A percentile compares a stretch with the other conserved stretches of the same genome.
These are phyloP conservation scores for Diacarnus erythraeanus DNA, from an alignment of 37 sponge, comb jelly and placozoan species.

Conservation along the genomic window DNA sequence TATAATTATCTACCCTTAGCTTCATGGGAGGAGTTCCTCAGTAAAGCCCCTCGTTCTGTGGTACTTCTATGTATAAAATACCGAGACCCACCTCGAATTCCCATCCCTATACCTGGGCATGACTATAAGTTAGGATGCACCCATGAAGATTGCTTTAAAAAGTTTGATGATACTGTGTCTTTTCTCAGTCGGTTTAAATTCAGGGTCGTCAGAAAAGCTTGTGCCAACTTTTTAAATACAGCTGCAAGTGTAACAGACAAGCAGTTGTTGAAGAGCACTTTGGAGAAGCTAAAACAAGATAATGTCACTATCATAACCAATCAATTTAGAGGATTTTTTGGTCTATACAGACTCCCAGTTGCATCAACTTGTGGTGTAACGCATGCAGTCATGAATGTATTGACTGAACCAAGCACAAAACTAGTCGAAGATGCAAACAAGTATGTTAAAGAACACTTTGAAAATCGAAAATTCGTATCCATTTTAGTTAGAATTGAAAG, in stretches of 20 bases:
- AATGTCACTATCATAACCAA: conserved; percentile 35
- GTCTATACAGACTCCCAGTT: conserved; percentile 29
- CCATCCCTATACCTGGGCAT: conserved; percentile 14
- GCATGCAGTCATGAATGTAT: background rate
- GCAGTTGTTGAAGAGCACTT: conserved; percentile 11
- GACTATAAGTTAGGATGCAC: conserved; percentile 7
- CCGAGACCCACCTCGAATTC: conserved; percentile 30
- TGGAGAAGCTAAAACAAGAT: conserved; percentile 4
- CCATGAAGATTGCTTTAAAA: conserved; percentile 2
- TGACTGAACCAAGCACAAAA: conserved; percentile 5
- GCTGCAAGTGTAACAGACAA: background rate
- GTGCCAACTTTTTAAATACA: conserved; percentile 28
- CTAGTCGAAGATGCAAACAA: conserved; percentile 6
- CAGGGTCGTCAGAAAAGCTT: conserved; percentile 14
- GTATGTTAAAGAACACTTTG: background rate
- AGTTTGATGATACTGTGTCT: conserved; percentile 1
- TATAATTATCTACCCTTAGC: background rate
- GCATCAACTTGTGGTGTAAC: conserved; percentile 20
- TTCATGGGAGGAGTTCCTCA: conserved; percentile 30
- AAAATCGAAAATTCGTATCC: conserved; percentile 1
- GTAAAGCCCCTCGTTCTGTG: conserved; percentile 22
- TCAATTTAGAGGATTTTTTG: conserved; percentile 52
- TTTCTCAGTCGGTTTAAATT: conserved; percentile 13
- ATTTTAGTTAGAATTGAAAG: conserved; percentile 34
- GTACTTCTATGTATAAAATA: conserved; percentile 26